These are phyloP conservation scores for Spongilla lacustris DNA, from an alignment of 37 sponge, comb jelly and placozoan species.

Conservation along the genomic window DNA sequence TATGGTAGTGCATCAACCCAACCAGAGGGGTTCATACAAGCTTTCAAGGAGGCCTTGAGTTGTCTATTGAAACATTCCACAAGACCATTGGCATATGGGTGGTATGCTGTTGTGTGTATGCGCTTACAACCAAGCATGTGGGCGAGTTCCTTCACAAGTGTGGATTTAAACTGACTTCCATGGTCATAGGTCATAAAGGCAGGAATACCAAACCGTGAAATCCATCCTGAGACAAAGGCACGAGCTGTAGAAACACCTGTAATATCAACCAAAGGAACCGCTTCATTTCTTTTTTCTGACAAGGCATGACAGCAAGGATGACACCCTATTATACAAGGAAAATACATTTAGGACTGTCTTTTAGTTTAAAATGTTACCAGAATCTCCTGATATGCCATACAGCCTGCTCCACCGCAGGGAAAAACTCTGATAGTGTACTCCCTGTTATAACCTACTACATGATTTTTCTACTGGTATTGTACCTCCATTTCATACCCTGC, in stretches of 20 bases:
- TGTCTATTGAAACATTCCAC: slow-evolving; percentile 60
- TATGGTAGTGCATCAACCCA: slow-evolving; percentile 32
- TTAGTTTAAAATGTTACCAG: too few relatives aligned
- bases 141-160: slow-evolving; percentile 18
- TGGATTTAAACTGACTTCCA: slow-evolving; percentile 32
- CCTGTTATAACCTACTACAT: too few relatives aligned
- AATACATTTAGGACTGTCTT: too few relatives aligned
- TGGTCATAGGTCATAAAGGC: slow-evolving; percentile 22
- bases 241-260: slow-evolving; percentile 18
- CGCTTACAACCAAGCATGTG: slow-evolving; percentile 25
- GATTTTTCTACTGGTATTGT: too few relatives aligned
- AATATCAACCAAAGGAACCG: slow-evolving; percentile 20
- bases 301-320: too few relatives aligned
- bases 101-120: slow-evolving; percentile 58
- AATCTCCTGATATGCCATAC: too few relatives aligned
- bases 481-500: too few relatives aligned
- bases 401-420: too few relatives aligned
- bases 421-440: too few relatives aligned
- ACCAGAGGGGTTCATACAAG: not conserved
- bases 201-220: slow-evolving; percentile 40
- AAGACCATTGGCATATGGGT: slow-evolving; percentile 59
- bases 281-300: not conserved
- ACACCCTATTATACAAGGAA: too few relatives aligned
- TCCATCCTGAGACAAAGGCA: slow-evolving; percentile 27
- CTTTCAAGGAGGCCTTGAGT: slow-evolving; percentile 52